Percentiles rank a stretch among this genome's conserved stretches.
Conservation (phyloP, 1,140 invertebrate genomes). For the Polypedilum pembai region DNA sequence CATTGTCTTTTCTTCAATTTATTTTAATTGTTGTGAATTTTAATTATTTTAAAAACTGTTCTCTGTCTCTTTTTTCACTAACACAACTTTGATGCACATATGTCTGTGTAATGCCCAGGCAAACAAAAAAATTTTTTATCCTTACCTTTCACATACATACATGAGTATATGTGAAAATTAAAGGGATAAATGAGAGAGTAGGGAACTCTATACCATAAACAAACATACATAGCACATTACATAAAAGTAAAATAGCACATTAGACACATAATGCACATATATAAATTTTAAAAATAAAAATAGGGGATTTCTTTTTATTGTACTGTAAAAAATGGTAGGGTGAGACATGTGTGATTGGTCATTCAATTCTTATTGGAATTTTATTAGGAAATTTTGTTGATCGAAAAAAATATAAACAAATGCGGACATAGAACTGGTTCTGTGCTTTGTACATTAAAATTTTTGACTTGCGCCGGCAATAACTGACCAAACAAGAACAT, state of each 20-base stretch:
- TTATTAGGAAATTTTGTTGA: not conserved
- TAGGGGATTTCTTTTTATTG: not conserved
- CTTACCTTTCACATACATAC: not conserved
- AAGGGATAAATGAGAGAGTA: not conserved
- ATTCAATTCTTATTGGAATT: constrained; percentile 23
- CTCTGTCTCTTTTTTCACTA: too few relatives aligned
- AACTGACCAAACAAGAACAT: not conserved
- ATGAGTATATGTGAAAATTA: constrained; percentile 11
- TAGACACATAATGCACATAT: constrained; percentile 11
- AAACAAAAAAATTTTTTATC: not conserved
- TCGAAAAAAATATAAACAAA: not conserved
- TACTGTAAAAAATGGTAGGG: not conserved
- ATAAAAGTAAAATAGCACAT: constrained; percentile 14
- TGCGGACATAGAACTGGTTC: not conserved
- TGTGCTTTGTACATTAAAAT: not conserved
- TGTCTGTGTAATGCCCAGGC: not conserved
- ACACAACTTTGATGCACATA: not conserved
- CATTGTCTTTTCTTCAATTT: not conserved
- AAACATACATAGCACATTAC: not conserved
- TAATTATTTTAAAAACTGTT: not conserved
- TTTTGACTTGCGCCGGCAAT: not conserved
- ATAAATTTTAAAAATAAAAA: not conserved
- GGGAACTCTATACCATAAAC: constrained; percentile 16
- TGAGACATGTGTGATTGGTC: not conserved
- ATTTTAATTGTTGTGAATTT: not conserved